Conservation (phyloP, 2,797 vertebrate genomes). For the Kryptolebias ocellatus region DNA sequence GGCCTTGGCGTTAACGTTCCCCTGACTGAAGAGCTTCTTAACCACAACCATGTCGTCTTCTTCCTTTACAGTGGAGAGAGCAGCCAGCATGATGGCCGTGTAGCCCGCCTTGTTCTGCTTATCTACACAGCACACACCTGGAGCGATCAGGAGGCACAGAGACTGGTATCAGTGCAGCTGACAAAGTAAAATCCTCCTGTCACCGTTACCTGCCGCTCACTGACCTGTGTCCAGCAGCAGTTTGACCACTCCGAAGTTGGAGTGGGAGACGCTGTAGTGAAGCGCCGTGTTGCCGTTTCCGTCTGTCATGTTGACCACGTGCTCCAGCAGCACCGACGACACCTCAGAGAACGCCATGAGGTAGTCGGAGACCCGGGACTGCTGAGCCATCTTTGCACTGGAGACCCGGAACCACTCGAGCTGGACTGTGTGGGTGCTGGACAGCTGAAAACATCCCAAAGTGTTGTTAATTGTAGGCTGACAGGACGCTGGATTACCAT, state of each 20-base stretch:
- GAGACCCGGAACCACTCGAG: constrained; percentile 96
- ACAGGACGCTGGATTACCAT: too few relatives aligned
- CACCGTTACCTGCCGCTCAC: constrained; percentile 13
- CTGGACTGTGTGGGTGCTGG: constrained; percentile 88
- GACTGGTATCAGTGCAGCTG: too few relatives aligned
- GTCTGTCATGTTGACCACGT: constrained; percentile 92
- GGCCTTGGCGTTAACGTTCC: constrained; percentile 92
- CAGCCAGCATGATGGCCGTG: constrained; percentile 95
- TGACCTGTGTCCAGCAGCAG: constrained; percentile 92
- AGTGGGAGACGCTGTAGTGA: constrained; percentile 98
- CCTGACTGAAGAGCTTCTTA: constrained; percentile 88
- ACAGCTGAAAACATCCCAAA: constrained; percentile 70
- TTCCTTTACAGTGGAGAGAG: constrained; percentile 88
- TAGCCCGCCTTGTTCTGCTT: constrained; percentile 96
- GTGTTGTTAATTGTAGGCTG: too few relatives aligned
- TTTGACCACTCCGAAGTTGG: constrained; percentile 90
- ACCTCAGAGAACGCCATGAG: constrained; percentile 86
- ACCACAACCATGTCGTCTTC: constrained; percentile 89
- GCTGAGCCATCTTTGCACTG: constrained; percentile 87
- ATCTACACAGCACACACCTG: constrained; percentile 89
- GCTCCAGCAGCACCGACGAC: constrained; percentile 83
- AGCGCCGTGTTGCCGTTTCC: constrained; percentile 95
- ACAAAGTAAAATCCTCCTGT: too few relatives aligned
- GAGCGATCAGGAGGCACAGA: not conserved
- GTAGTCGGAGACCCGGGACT: constrained; percentile 82